Evolutionary conservation across 2,797 vertebrate genomes (phyloP), one percentile per base, ranked within the genome.

Genomic region (Delichon dasypus): DNA sequence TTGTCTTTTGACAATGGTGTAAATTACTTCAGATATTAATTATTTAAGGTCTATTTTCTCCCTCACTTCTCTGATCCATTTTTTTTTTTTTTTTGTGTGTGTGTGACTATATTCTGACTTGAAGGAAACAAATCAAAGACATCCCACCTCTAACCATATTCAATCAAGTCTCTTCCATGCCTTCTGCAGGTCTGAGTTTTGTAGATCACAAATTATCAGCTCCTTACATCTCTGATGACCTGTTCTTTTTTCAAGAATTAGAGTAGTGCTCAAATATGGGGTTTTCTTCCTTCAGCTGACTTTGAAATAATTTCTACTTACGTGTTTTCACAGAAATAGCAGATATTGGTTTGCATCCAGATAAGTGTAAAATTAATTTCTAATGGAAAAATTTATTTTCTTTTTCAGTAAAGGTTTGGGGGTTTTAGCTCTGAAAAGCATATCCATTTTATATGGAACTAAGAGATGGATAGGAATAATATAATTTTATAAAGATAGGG

Each of bases 91-190:
- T 21, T 57, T 23, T 38, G 36, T 38, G 36, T 38, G 38, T 38
- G 29, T 27, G 12, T 74, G 62, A n/a, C 23, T 16, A 3, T 23
- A 30, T 8, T 74, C 7, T 30, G 10, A 54, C 58, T 68, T 82
- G 4, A 19, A 61, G 23, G 21, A 79, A 89, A 48, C 3, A 75
- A 82, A 40, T 3, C 34, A 54, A 80, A 70, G 22, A 17, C 13
- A 22, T 50, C 11, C 2, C 32, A 12, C 8, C 7, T 62, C n/a
- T 57, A n/a, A 58, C 7, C 14, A 14, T 16, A 55, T 51, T 47
- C 29, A 72, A 2, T 36, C 12, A 45, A 57, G 34, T 68, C 3
- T 47, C 0, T 0, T 8, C 5, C 13, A 51, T 34, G 13, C 2
- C 23, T 88, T 82, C 40, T 75, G 20, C 26, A 32, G 13, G 8